Percentiles rank a stretch among this genome's conserved stretches.
phyloP scores from a whole-genome alignment of 2,113 vertebrate species.

The Lichenostomus cassidix region DNA sequence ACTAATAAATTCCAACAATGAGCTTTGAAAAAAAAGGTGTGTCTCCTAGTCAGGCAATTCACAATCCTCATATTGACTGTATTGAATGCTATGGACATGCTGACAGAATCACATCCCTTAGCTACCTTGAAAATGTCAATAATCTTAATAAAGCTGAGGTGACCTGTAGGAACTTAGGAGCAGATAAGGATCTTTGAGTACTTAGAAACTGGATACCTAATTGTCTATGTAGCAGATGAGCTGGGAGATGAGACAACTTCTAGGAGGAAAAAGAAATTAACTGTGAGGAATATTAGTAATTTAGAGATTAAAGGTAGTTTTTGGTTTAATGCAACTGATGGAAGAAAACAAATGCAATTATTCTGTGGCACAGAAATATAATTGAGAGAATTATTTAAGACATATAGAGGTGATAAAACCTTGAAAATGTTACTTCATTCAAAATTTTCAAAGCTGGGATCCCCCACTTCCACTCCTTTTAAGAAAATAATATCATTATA shows the following conservation, averaged over 20 bases:
- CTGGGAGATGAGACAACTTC: neutral
- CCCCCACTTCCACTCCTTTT: neutral
- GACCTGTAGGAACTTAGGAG: neutral
- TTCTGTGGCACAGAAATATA: neutral
- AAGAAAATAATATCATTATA: neutral
- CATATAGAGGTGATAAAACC: neutral
- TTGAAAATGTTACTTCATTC: neutral
- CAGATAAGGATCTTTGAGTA: neutral
- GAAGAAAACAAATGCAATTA: neutral
- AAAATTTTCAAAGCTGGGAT: neutral
- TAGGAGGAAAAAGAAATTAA: neutral
- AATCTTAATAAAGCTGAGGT: neutral
- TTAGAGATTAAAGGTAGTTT: neutral
- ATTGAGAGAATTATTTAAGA: neutral
- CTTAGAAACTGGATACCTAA: neutral
- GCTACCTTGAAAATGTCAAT: neutral
- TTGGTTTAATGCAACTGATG: neutral
- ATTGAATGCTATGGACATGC: neutral
- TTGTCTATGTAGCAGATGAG: neutral
- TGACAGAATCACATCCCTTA: neutral
- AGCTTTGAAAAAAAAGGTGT: neutral
- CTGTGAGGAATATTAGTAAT: neutral
- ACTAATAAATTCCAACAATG: neutral
- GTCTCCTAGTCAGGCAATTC: neutral
- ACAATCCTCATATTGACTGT: neutral